phyloP scores from a whole-genome alignment of 2,888 invertebrate species.

The Sipha maydis region DNA sequence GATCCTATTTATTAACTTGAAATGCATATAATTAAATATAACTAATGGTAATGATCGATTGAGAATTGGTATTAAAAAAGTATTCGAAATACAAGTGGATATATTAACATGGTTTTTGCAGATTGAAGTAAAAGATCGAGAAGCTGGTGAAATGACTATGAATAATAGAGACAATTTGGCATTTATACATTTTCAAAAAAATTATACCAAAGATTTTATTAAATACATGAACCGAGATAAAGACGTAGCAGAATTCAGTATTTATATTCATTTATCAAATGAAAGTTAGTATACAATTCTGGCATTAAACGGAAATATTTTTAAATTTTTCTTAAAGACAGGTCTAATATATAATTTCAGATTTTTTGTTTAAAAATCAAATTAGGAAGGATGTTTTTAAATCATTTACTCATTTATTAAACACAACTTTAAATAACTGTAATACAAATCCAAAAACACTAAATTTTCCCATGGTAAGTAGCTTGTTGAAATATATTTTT shows the following conservation, averaged over 20 bases:
- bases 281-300: neutral
- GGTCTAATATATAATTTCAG: neutral
- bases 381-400: neutral
- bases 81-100: no score
- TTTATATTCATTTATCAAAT: neutral
- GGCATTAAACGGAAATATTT: neutral
- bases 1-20: no score
- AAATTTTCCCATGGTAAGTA: conserved; percentile 29
- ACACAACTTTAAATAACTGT: conserved; percentile 1
- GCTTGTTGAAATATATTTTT: no score
- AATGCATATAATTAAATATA: no score
- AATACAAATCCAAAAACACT: neutral
- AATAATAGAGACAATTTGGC: neutral
- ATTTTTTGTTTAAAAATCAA: conserved; percentile 53
- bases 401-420: neutral
- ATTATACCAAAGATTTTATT: neutral
- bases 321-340: neutral
- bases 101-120: neutral
- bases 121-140: conserved; percentile 13
- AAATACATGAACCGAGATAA: neutral
- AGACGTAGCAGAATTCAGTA: neutral
- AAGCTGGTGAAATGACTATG: neutral
- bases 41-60: no score
- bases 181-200: conserved; percentile 23
- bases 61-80: no score